A percentile compares a stretch with the other conserved stretches of the same genome.
These are phyloP conservation scores for Blastomussa wellsi DNA, from an alignment of 92 coral and sea anemone genomes.

Conservation along the genomic window DNA sequence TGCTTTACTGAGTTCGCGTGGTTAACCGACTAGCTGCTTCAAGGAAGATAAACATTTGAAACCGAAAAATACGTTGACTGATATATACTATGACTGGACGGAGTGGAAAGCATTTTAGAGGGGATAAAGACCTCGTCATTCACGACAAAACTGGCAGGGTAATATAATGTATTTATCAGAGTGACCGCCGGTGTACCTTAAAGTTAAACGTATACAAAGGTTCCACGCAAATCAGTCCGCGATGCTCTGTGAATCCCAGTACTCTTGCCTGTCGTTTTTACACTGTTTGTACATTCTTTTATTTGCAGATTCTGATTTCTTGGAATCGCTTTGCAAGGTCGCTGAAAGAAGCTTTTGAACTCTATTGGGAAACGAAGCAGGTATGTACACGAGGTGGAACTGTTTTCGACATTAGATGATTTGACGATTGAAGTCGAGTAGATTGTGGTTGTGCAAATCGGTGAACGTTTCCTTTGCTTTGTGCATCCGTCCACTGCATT, in stretches of 20 bases:
- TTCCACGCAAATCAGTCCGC: not conserved
- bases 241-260: not conserved
- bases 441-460: not conserved
- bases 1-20: not conserved
- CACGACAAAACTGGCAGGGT: slow-evolving; percentile 99
- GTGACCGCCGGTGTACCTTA: slow-evolving; percentile 23
- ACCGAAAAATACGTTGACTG: not conserved
- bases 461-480: not conserved
- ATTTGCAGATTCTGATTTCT: slow-evolving; percentile 83
- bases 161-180: slow-evolving; percentile 26
- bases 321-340: slow-evolving; percentile 99
- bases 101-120: slow-evolving; percentile 62
- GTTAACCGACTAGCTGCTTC: slow-evolving; percentile 45
- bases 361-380: slow-evolving; percentile 95
- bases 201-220: slow-evolving; percentile 13
- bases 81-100: slow-evolving; percentile 9
- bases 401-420: slow-evolving; percentile 48
- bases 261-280: not conserved
- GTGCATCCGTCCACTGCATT: not conserved
- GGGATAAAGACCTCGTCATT: slow-evolving; percentile 76
- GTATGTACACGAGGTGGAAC: slow-evolving; percentile 56
- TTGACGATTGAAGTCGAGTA: slow-evolving; percentile 29
- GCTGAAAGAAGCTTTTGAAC: slow-evolving; percentile 93
- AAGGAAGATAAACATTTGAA: slow-evolving; percentile 14
- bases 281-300: slow-evolving; percentile 3